A percentile compares a stretch with the other conserved stretches of the same genome.
Evolutionary conservation across 1,140 invertebrate species (phyloP).

Genomic region (Aplysia californica): DNA sequence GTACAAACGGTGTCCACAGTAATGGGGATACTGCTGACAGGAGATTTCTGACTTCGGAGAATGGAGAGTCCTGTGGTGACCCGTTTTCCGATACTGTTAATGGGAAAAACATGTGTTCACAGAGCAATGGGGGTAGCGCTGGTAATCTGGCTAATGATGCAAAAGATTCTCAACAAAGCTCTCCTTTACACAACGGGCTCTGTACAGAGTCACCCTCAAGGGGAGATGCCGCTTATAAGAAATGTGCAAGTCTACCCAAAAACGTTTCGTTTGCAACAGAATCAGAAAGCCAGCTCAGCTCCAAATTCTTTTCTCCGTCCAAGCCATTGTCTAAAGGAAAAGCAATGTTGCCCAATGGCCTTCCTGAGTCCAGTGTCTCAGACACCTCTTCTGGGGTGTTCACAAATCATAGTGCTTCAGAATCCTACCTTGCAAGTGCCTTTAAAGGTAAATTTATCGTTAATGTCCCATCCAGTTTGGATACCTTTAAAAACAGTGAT

Average conservation of each 20-base stretch:
- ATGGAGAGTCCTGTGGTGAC: neutral
- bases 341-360: neutral
- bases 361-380: neutral
- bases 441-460: no score
- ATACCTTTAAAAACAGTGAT: no score
- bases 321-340: neutral
- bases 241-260: neutral
- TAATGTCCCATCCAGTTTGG: no score
- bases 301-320: neutral
- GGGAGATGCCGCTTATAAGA: neutral
- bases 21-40: neutral
- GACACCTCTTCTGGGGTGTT: neutral
- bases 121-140: no score
- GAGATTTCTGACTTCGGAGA: neutral
- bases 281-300: no score
- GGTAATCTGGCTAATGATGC: no score
- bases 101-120: neutral
- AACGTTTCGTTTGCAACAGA: constrained; percentile 5
- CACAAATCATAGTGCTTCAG: neutral
- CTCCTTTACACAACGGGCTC: neutral
- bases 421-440: no score
- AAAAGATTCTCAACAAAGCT: neutral
- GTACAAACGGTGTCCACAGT: neutral
- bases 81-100: neutral
- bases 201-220: neutral